Evolutionary conservation across 2,113 vertebrate species (phyloP).

Genomic region (Tapirus terrestris): DNA sequence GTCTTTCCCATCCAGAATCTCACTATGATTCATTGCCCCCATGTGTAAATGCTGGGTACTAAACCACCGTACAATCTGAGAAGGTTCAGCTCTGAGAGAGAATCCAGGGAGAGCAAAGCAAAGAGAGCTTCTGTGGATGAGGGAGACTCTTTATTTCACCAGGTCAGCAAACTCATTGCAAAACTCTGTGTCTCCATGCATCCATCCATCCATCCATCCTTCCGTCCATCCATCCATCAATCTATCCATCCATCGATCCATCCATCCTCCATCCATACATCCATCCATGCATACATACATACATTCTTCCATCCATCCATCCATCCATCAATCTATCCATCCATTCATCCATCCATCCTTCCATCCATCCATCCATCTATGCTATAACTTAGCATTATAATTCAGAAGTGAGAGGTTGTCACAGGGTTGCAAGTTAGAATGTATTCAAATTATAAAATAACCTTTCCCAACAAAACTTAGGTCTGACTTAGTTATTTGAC

Average conservation of each 20-base stretch:
- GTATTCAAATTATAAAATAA: no score
- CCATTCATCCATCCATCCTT: not conserved
- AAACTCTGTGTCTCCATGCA: no score
- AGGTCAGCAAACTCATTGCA: not conserved
- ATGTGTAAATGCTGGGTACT: no score
- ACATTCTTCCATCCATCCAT: not conserved
- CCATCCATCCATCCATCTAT: not conserved
- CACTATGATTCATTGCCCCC: not conserved
- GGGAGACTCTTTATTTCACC: not conserved
- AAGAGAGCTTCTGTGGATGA: not conserved
- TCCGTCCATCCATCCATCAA: no score
- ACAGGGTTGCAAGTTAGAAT: not conserved
- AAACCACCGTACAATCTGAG: rapidly evolving
- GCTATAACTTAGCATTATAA: no score
- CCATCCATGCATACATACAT: not conserved
- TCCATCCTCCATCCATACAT: rapidly evolving
- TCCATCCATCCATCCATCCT: not conserved
- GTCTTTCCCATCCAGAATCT: not conserved
- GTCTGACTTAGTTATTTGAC: not conserved
- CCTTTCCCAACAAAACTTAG: not conserved
- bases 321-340: not conserved
- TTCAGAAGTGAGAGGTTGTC: not conserved
- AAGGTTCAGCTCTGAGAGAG: no score
- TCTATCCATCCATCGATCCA: not conserved
- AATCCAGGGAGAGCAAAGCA: not conserved